phyloP scores from a whole-genome alignment of 2,113 vertebrate genomes.

The Pseudolaguvia tuberculata region DNA sequence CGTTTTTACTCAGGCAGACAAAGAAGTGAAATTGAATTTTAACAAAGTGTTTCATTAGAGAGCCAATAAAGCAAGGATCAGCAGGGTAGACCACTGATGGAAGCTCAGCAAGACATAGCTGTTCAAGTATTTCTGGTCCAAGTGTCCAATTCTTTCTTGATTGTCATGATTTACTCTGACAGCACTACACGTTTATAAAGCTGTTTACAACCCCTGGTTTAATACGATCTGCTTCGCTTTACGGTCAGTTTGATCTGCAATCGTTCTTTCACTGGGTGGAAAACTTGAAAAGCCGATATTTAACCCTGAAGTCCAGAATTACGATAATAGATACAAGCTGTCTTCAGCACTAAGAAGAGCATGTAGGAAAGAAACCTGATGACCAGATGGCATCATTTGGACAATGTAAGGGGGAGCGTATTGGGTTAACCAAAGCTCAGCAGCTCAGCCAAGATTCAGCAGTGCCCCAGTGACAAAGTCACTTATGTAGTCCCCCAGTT shows the following conservation, averaged over 20 bases:
- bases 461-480: constrained; percentile 37
- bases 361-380: constrained; percentile 16
- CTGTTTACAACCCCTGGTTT: constrained; percentile 6
- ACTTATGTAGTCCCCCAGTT: constrained; percentile 40
- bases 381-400: constrained; percentile 42
- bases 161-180: background rate
- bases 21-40: background rate
- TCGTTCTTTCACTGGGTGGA: constrained; percentile 39
- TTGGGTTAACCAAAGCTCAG: background rate
- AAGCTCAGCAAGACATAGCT: background rate
- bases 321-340: constrained; percentile 41
- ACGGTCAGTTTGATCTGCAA: constrained; percentile 18
- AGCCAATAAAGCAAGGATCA: background rate
- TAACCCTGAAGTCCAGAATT: constrained; percentile 22
- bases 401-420: constrained; percentile 21
- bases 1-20: background rate
- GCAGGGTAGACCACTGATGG: background rate
- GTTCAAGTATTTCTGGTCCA: background rate
- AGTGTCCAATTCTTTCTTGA: background rate
- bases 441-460: constrained; percentile 33
- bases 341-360: background rate
- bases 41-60: background rate
- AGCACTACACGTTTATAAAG: background rate
- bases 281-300: constrained; percentile 37
- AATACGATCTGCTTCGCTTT: constrained; percentile 1